These are phyloP conservation scores for Ophiothrix spiculata DNA, from an alignment of 35 echinoderm and acorn worm species.

Conservation along the genomic window DNA sequence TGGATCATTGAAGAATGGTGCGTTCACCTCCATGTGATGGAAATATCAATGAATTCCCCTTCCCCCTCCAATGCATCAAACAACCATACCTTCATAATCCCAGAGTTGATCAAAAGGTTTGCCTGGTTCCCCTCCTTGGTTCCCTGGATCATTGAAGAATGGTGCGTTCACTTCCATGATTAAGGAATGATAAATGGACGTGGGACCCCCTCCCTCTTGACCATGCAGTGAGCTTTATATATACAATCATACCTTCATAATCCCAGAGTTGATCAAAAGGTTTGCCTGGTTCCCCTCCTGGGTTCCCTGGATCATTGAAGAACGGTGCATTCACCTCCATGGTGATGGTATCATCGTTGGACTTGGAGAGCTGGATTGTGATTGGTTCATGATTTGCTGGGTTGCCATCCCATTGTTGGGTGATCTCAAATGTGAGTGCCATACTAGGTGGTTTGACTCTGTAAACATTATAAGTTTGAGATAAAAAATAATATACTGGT, in stretches of 20 bases:
- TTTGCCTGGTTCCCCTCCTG: conserved; percentile 29
- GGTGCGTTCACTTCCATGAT: conserved; percentile 46
- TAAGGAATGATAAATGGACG: too few relatives aligned
- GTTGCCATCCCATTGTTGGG: conserved; percentile 55
- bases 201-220: too few relatives aligned
- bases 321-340: conserved; percentile 57
- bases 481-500: too few relatives aligned
- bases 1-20: too few relatives aligned
- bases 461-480: too few relatives aligned
- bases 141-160: conserved; percentile 65
- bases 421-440: conserved; percentile 36
- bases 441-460: neutral
- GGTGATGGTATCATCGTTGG: neutral
- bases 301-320: conserved; percentile 60
- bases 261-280: conserved; percentile 58
- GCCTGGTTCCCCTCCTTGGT: conserved; percentile 35
- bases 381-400: conserved; percentile 49
- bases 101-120: conserved; percentile 41
- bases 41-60: too few relatives aligned
- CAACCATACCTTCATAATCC: conserved; percentile 85
- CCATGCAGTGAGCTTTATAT: too few relatives aligned
- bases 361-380: conserved; percentile 22
- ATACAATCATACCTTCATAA: conserved; percentile 80
- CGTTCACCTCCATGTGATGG: too few relatives aligned
- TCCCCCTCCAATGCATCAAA: too few relatives aligned